A percentile compares a stretch with the other conserved stretches of the same genome.
These are phyloP conservation scores for Drosophila tanythrix DNA, from an alignment of 2,888 invertebrate species.

Conservation along the genomic window DNA sequence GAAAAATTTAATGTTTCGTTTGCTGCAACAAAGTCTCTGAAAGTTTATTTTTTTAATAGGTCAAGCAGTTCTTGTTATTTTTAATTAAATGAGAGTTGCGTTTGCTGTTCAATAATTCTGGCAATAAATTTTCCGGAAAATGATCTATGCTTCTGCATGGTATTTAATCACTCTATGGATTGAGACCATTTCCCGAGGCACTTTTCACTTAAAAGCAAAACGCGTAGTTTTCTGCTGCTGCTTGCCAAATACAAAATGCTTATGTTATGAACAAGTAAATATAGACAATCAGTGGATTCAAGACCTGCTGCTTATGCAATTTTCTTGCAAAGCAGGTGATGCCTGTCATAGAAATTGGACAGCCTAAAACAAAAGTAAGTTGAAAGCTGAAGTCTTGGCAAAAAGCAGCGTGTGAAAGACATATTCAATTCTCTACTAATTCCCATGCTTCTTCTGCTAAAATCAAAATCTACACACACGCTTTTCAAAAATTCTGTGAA, in stretches of 20 bases:
- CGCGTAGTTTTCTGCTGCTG: slow-evolving; percentile 6
- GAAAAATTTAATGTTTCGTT: neutral
- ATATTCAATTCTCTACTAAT: slow-evolving; percentile 63
- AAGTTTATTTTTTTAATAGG: neutral
- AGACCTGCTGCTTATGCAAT: slow-evolving; percentile 40
- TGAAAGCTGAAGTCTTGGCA: slow-evolving; percentile 60
- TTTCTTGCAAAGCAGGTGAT: slow-evolving; percentile 26
- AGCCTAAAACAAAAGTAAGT: slow-evolving; percentile 64
- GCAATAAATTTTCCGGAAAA: slow-evolving; percentile 42
- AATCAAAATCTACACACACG: slow-evolving; percentile 34
- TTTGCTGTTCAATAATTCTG: neutral
- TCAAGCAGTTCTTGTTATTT: neutral
- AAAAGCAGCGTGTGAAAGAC: slow-evolving; percentile 51
- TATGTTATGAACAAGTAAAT: slow-evolving; percentile 5
- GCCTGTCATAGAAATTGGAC: slow-evolving; percentile 62
- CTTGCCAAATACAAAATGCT: slow-evolving; percentile 17
- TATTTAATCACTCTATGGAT: slow-evolving; percentile 26
- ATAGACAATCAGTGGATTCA: slow-evolving; percentile 23
- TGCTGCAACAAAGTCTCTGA: neutral
- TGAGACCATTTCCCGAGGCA: slow-evolving; percentile 35
- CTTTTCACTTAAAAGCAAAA: slow-evolving; percentile 32
- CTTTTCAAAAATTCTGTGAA: slow-evolving; percentile 64
- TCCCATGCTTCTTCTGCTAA: slow-evolving; percentile 55
- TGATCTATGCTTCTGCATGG: slow-evolving; percentile 25
- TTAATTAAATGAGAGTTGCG: neutral